Conservation (phyloP, 2,797 vertebrate genomes). For the Pampus argenteus region DNA sequence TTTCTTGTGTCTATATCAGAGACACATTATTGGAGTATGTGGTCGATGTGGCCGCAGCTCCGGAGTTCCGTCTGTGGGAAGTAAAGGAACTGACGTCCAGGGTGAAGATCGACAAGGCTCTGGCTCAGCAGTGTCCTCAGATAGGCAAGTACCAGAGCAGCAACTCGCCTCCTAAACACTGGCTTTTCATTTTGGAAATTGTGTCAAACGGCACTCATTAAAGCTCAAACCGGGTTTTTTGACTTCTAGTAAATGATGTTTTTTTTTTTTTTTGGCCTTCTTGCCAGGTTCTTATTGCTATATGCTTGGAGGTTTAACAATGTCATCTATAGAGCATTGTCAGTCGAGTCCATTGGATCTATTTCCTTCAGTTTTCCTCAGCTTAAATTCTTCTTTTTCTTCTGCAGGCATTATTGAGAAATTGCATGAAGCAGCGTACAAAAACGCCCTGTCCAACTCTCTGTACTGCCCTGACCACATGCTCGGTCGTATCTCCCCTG, state of each 20-base stretch:
- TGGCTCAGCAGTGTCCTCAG: slow-evolving; percentile 90
- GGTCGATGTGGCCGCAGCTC: slow-evolving; percentile 89
- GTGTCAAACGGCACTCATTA: background rate
- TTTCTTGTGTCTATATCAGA: slow-evolving; percentile 69
- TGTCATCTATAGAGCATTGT: background rate
- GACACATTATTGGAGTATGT: slow-evolving; percentile 91
- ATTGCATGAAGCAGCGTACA: slow-evolving; percentile 92
- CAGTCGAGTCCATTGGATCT: background rate
- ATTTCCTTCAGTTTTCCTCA: background rate
- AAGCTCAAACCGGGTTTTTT: background rate
- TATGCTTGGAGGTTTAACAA: background rate
- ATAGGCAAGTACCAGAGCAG: slow-evolving; percentile 80
- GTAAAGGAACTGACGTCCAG: slow-evolving; percentile 84
- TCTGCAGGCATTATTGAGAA: slow-evolving; percentile 90
- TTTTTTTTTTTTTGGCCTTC: too few species aligned
- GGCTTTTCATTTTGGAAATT: background rate
- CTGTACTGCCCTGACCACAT: slow-evolving; percentile 92
- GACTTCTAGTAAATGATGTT: background rate
- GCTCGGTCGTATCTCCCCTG: slow-evolving; percentile 87
- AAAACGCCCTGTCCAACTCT: slow-evolving; percentile 90
- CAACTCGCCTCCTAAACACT: background rate
- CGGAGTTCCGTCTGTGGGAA: slow-evolving; percentile 94
- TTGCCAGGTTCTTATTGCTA: background rate
- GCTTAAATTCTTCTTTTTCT: background rate
- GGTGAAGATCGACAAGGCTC: slow-evolving; percentile 87